Percentiles rank a stretch among this genome's conserved stretches.
Evolutionary conservation across 2,888 invertebrate genomes (phyloP).

Genomic region (Rosalia funebris): DNA sequence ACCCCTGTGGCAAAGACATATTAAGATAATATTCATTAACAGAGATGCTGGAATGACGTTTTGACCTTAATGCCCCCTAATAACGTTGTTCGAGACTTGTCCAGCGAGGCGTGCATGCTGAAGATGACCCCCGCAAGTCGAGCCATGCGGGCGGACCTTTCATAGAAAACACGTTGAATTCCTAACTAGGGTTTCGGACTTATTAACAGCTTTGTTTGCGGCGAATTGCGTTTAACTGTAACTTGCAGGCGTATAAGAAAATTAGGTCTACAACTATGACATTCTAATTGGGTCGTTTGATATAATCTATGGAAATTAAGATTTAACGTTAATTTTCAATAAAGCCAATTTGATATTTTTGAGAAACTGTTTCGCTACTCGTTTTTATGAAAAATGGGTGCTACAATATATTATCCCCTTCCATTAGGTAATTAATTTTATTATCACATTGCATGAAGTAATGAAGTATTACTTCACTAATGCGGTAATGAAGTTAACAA

Average conservation of each 20-base stretch:
- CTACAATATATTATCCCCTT: no score
- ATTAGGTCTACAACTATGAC: no score
- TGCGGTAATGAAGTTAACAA: no score
- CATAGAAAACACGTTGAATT: not conserved
- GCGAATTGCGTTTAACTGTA: not conserved
- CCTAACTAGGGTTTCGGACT: not conserved
- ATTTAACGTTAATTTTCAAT: no score
- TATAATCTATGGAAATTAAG: no score
- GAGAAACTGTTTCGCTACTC: no score
- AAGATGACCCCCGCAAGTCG: not conserved
- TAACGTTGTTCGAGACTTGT: constrained; percentile 1
- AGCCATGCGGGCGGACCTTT: not conserved
- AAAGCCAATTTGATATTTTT: no score
- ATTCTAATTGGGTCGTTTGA: no score
- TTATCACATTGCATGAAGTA: no score
- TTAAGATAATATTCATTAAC: constrained; percentile 60
- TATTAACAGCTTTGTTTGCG: not conserved
- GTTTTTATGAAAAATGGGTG: no score
- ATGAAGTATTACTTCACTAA: no score
- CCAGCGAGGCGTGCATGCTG: not conserved
- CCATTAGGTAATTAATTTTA: no score
- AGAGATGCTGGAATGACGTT: constrained; percentile 42
- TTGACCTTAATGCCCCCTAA: constrained; percentile 21
- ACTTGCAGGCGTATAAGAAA: constrained; percentile 25
- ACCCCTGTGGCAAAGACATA: constrained; percentile 57